Evolutionary conservation across 1,140 invertebrate genomes (phyloP).

Genomic region (Drosophila miranda): DNA sequence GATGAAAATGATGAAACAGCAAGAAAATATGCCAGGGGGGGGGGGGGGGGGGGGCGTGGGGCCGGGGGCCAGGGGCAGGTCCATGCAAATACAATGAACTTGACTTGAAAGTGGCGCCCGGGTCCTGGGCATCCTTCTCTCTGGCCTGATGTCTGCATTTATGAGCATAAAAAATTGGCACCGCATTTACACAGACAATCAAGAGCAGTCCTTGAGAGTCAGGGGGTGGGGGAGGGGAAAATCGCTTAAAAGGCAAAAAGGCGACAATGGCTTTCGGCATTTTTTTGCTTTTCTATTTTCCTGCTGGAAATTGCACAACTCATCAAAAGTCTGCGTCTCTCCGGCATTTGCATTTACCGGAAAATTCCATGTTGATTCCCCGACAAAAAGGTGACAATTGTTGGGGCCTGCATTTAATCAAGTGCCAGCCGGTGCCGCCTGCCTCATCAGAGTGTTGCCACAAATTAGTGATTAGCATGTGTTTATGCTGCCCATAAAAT

Average conservation of each 20-base stretch:
- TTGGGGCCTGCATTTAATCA: constrained; percentile 35
- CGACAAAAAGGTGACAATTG: constrained; percentile 76
- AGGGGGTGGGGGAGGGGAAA: constrained; percentile 28
- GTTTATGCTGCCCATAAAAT: constrained; percentile 44
- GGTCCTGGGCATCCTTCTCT: not conserved
- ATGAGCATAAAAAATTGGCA: constrained; percentile 79
- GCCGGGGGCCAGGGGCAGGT: not conserved
- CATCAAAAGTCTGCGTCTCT: constrained; percentile 63
- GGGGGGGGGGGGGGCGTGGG: not conserved
- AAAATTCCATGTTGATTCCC: constrained; percentile 67
- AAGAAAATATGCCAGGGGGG: constrained; percentile 65
- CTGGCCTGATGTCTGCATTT: constrained; percentile 57
- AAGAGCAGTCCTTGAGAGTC: constrained; percentile 46
- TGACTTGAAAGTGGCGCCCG: constrained; percentile 32
- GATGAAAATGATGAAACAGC: constrained; percentile 79
- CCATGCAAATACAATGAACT: constrained; percentile 79
- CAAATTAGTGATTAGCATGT: constrained; percentile 65
- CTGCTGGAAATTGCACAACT: constrained; percentile 66
- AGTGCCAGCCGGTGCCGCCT: constrained; percentile 22
- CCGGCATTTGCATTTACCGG: constrained; percentile 71
- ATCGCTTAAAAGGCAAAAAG: constrained; percentile 63
- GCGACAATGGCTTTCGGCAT: constrained; percentile 58
- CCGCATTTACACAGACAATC: constrained; percentile 72
- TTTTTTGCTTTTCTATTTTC: constrained; percentile 18
- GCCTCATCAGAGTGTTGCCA: constrained; percentile 22